Evolutionary conservation across 2,113 vertebrate genomes (phyloP).

Genomic region (Calidris pygmaea): DNA sequence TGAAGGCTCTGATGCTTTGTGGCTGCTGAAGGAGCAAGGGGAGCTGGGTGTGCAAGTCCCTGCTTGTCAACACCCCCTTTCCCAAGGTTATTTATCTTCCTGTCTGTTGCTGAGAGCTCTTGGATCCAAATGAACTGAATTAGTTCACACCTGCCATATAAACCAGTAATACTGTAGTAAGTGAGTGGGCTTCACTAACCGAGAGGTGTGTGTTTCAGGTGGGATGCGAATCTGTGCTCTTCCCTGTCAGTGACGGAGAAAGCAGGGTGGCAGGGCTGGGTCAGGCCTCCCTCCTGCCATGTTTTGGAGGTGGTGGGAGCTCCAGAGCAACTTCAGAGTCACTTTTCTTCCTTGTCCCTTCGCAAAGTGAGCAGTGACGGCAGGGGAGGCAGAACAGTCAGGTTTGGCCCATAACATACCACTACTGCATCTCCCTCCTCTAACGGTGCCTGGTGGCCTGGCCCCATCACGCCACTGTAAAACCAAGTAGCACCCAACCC

Average conservation of each 20-base stretch:
- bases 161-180: neutral
- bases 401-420: neutral
- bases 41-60: neutral
- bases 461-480: neutral
- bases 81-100: constrained; percentile 26
- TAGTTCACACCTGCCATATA: constrained; percentile 15
- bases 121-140: neutral
- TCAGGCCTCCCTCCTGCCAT: neutral
- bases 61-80: constrained; percentile 40
- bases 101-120: constrained; percentile 43
- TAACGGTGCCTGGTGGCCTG: neutral
- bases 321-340: neutral
- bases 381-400: neutral
- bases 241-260: neutral
- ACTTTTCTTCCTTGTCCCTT: neutral
- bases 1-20: neutral
- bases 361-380: neutral
- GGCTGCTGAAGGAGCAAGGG: neutral
- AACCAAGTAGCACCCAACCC: neutral
- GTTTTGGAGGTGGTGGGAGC: neutral
- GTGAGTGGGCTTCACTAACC: neutral
- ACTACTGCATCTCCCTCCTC: neutral
- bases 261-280: neutral
- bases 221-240: neutral
- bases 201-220: neutral